Evolutionary conservation across 2,113 vertebrate genomes (phyloP).

Genomic region (Colaptes auratus): DNA sequence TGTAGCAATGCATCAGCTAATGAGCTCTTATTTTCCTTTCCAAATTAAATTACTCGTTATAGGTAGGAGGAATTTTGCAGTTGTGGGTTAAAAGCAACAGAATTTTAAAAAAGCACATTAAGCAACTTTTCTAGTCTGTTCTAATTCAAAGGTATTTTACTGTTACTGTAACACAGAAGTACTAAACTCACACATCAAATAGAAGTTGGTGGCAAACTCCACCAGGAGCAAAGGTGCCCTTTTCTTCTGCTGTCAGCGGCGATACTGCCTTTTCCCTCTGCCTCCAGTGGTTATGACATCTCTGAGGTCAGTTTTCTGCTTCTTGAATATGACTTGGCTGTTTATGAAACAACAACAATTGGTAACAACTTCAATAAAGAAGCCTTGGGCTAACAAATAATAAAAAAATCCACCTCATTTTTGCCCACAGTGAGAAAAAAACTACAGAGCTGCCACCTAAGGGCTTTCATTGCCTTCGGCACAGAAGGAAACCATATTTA

Average conservation of each 20-base stretch:
- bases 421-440: slow-evolving; percentile 58
- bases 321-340: slow-evolving; percentile 64
- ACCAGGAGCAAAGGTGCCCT: slow-evolving; percentile 53
- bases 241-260: background rate
- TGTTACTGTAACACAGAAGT: background rate
- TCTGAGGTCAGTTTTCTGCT: slow-evolving; percentile 53
- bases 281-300: slow-evolving; percentile 54
- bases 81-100: slow-evolving; percentile 18
- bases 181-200: slow-evolving; percentile 31
- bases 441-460: slow-evolving; percentile 66
- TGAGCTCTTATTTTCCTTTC: slow-evolving; percentile 59
- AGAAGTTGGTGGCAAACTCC: slow-evolving; percentile 52
- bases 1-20: slow-evolving; percentile 28
- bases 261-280: background rate
- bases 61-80: slow-evolving; percentile 48
- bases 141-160: slow-evolving; percentile 34
- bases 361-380: slow-evolving; percentile 51
- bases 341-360: slow-evolving; percentile 62
- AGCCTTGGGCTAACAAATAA: slow-evolving; percentile 70
- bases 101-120: background rate
- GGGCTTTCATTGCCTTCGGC: slow-evolving; percentile 71
- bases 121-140: slow-evolving; percentile 30
- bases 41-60: slow-evolving; percentile 40
- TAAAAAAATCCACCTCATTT: background rate
- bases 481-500: slow-evolving; percentile 53